phyloP scores from a whole-genome alignment of 2,888 invertebrate species.

The Octodonta nipae region DNA sequence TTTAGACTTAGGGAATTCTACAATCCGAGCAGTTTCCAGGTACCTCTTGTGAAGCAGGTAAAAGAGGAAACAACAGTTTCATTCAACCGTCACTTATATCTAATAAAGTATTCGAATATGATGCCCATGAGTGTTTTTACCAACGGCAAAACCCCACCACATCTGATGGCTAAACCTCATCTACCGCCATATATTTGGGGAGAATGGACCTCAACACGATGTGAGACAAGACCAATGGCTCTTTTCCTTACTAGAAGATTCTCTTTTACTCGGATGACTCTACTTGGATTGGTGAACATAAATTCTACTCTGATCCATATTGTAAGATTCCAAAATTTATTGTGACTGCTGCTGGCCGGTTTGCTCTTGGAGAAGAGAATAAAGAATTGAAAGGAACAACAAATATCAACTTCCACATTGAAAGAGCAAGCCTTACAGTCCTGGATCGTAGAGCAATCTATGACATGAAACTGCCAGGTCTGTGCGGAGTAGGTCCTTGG shows the following conservation, averaged over 20 bases:
- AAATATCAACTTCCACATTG: slow-evolving; percentile 40
- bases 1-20: slow-evolving; percentile 33
- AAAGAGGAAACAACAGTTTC: slow-evolving; percentile 23
- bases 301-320: slow-evolving; percentile 41
- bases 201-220: slow-evolving; percentile 43
- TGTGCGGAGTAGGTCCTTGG: slow-evolving; percentile 36
- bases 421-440: slow-evolving; percentile 38
- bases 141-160: slow-evolving; percentile 37
- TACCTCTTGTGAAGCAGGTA: slow-evolving; percentile 34
- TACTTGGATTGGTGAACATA: slow-evolving; percentile 41
- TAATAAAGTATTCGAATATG: slow-evolving; percentile 23
- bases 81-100: slow-evolving; percentile 21
- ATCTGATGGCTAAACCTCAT: slow-evolving; percentile 34
- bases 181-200: slow-evolving; percentile 38
- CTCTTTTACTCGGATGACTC: slow-evolving; percentile 30
- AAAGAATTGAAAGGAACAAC: slow-evolving; percentile 26
- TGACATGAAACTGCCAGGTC: slow-evolving; percentile 28
- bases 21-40: slow-evolving; percentile 42
- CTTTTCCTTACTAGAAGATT: slow-evolving; percentile 40
- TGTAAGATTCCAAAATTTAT: slow-evolving; percentile 40
- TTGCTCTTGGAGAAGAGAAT: slow-evolving; percentile 25
- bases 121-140: slow-evolving; percentile 32
- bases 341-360: slow-evolving; percentile 40
- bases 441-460: slow-evolving; percentile 34
- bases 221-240: slow-evolving; percentile 43